Evolutionary conservation across 2,113 vertebrate genomes (phyloP).

Genomic region (Sphaerodactylus townsendi): DNA sequence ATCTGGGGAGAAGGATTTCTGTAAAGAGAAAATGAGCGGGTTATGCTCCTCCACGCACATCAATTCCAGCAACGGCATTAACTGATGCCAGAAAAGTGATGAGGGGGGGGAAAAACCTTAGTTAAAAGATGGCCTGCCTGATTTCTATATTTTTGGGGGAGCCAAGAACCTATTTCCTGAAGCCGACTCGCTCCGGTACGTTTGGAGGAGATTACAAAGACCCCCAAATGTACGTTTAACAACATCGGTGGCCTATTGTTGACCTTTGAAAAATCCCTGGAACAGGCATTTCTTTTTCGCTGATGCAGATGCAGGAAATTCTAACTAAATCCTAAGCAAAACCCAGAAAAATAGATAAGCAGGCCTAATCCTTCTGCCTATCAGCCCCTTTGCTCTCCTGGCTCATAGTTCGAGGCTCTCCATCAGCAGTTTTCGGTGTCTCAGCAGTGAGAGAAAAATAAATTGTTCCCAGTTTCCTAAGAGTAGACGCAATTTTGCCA

Average conservation of each 20-base stretch:
- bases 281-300: conserved; percentile 45
- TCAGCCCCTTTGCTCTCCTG: conserved; percentile 35
- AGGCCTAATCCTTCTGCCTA: conserved; percentile 52
- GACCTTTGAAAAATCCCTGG: conserved; percentile 1
- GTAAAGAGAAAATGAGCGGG: conserved; percentile 19
- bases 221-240: conserved; percentile 49
- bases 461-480: background rate
- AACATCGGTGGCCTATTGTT: conserved; percentile 48
- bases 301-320: conserved; percentile 64
- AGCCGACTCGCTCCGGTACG: background rate
- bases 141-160: background rate
- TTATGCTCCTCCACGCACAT: background rate
- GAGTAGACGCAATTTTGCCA: conserved; percentile 5
- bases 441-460: background rate
- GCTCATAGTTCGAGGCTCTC: conserved; percentile 45
- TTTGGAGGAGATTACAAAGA: conserved; percentile 40
- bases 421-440: conserved; percentile 65
- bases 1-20: background rate
- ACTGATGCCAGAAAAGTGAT: background rate
- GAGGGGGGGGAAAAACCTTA: background rate
- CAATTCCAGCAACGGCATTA: background rate
- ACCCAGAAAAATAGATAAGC: conserved; percentile 62
- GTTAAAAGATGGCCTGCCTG: conserved; percentile 36
- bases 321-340: conserved; percentile 57
- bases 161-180: conserved; percentile 38